Conservation (phyloP, 2,113 vertebrate genomes). For the Euleptes europaea region DNA sequence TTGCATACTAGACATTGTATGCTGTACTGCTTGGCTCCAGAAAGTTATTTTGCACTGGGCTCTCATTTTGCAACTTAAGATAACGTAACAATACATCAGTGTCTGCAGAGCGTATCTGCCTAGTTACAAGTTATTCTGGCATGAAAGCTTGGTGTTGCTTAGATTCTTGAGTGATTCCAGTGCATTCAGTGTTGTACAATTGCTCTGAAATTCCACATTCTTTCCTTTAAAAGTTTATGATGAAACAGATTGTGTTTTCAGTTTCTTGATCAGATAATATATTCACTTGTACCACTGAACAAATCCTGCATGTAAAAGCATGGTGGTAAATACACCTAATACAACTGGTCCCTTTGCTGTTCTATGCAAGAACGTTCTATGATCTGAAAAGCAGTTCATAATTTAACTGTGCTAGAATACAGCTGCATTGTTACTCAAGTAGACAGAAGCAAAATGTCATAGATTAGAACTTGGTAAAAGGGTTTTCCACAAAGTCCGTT, state of each 20-base stretch:
- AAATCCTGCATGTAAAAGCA: constrained; percentile 27
- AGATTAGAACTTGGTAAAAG: background rate
- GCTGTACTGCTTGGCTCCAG: constrained; percentile 27
- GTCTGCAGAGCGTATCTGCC: constrained; percentile 60
- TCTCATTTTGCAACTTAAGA: background rate
- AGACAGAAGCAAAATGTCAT: background rate
- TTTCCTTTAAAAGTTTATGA: background rate
- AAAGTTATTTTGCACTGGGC: background rate
- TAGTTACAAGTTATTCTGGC: constrained; percentile 39
- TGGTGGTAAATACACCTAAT: too few relatives aligned
- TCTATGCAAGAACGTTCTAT: too few relatives aligned
- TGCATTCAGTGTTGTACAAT: background rate
- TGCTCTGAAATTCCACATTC: background rate
- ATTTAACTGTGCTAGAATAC: too few relatives aligned
- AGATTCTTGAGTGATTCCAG: background rate
- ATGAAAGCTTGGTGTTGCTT: background rate
- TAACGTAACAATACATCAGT: background rate
- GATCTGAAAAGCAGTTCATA: too few relatives aligned
- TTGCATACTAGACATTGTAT: constrained; percentile 19
- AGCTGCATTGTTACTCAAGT: background rate
- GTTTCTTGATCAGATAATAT: background rate
- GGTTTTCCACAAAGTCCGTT: background rate
- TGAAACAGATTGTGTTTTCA: background rate
- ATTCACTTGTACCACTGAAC: constrained; percentile 33
- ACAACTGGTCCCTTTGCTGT: too few relatives aligned